These are phyloP conservation scores for Apotomis betuletana DNA, from an alignment of 2,888 invertebrate species.

Conservation along the genomic window DNA sequence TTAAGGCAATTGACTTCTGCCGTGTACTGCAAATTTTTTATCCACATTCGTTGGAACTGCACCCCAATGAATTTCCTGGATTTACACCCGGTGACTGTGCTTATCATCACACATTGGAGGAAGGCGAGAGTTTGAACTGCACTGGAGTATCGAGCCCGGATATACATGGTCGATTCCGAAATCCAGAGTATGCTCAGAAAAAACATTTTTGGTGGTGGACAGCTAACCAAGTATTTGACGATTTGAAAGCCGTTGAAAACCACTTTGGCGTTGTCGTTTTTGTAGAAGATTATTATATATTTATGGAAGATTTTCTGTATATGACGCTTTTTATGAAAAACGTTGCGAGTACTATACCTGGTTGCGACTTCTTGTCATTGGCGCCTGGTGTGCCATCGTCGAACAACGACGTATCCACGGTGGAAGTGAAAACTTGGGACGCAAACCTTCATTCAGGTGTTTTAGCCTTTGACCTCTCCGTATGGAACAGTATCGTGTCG, in stretches of 20 bases:
- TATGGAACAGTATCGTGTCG: slow-evolving; percentile 63
- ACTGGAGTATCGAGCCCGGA: slow-evolving; percentile 56
- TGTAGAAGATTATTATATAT: slow-evolving; percentile 57
- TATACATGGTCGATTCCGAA: slow-evolving; percentile 56
- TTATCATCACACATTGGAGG: slow-evolving; percentile 47
- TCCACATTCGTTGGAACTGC: slow-evolving; percentile 62
- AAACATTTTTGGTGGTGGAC: slow-evolving; percentile 75
- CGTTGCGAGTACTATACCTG: slow-evolving; percentile 50
- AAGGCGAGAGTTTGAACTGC: slow-evolving; percentile 53
- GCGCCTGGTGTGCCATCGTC: slow-evolving; percentile 45
- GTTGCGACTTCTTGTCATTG: slow-evolving; percentile 60
- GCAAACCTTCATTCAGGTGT: slow-evolving; percentile 55
- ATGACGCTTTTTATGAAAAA: slow-evolving; percentile 59
- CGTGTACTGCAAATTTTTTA: slow-evolving; percentile 65
- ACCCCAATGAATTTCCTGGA: slow-evolving; percentile 58
- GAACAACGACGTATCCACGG: slow-evolving; percentile 45
- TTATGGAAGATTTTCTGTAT: slow-evolving; percentile 64
- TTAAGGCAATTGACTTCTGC: slow-evolving; percentile 61
- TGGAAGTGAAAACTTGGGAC: slow-evolving; percentile 57
- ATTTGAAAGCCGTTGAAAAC: slow-evolving; percentile 47
- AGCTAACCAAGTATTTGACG: slow-evolving; percentile 63
- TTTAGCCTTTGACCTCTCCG: slow-evolving; percentile 57
- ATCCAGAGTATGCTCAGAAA: slow-evolving; percentile 52
- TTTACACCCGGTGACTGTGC: slow-evolving; percentile 53
- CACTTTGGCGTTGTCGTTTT: slow-evolving; percentile 59